phyloP scores from a whole-genome alignment of 37 sponge, comb jelly and placozoan species.

The Geodia barretti region DNA sequence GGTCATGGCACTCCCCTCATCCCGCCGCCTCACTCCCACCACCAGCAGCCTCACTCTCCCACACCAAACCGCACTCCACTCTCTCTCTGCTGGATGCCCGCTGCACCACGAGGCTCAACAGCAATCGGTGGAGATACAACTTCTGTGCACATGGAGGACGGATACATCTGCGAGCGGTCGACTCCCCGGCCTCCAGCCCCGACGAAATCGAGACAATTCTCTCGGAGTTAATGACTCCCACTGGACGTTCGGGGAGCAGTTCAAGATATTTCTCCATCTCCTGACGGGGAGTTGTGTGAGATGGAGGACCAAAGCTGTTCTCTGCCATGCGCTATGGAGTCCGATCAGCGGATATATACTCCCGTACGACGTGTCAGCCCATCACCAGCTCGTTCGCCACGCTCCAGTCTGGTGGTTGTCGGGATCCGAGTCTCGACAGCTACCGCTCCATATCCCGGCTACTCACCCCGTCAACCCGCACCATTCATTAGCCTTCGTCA shows the following conservation, averaged over 20 bases:
- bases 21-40: constrained; percentile 4
- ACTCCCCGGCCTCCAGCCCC: constrained; percentile 38
- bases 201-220: constrained; percentile 62
- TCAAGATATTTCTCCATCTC: constrained; percentile 30
- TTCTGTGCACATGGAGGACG: too few relatives aligned
- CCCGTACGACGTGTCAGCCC: constrained; percentile 54
- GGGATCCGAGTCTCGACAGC: background rate
- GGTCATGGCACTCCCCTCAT: background rate
- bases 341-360: constrained; percentile 68
- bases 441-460: constrained; percentile 20
- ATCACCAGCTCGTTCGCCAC: constrained; percentile 28
- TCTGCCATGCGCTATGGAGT: constrained; percentile 55
- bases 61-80: background rate
- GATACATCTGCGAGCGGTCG: constrained; percentile 12
- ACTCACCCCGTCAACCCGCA: constrained; percentile 4
- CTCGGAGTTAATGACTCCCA: constrained; percentile 36
- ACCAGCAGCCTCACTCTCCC: constrained; percentile 16
- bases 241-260: constrained; percentile 66
- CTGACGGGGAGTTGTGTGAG: constrained; percentile 46
- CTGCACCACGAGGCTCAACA: background rate
- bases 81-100: background rate
- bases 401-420: background rate
- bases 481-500: background rate
- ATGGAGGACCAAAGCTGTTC: constrained; percentile 27
- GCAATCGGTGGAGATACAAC: too few relatives aligned